Evolutionary conservation across 2,888 invertebrate species (phyloP).

Genomic region (Gryllus longicercus): DNA sequence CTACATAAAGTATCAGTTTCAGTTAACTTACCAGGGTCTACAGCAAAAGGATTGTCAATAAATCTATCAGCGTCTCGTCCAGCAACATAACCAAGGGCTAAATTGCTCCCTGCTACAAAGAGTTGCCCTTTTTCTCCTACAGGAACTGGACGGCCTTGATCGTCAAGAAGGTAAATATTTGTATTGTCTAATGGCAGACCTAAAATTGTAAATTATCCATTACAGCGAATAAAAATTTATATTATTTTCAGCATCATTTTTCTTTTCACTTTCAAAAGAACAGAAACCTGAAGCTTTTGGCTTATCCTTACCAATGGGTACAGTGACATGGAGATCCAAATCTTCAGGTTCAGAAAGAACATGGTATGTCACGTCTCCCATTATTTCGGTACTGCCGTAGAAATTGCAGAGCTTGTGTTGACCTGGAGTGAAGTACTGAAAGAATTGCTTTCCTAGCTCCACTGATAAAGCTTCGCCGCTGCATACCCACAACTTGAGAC

Average conservation of each 20-base stretch:
- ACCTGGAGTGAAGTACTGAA: conserved; percentile 65
- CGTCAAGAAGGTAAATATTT: conserved; percentile 73
- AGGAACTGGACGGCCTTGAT: conserved; percentile 67
- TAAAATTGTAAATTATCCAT: conserved; percentile 41
- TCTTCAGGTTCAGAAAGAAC: conserved; percentile 55
- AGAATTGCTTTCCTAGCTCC: conserved; percentile 70
- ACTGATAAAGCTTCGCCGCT: conserved; percentile 79
- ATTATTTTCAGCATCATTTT: no score
- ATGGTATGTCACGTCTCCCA: conserved; percentile 85
- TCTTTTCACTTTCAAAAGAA: background rate
- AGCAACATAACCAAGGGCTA: conserved; percentile 77
- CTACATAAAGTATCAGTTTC: background rate
- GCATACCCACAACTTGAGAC: conserved; percentile 76
- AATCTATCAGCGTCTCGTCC: conserved; percentile 71
- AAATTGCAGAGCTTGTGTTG: conserved; percentile 74
- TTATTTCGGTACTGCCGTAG: conserved; percentile 87
- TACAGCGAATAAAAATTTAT: no score
- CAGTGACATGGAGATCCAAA: conserved; percentile 58
- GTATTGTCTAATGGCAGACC: conserved; percentile 78
- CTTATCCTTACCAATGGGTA: conserved; percentile 70
- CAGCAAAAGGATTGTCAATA: conserved; percentile 68
- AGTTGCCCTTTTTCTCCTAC: conserved; percentile 76
- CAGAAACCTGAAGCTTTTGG: background rate
- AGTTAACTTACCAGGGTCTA: conserved; percentile 53
- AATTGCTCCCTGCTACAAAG: conserved; percentile 74